A percentile compares a stretch with the other conserved stretches of the same genome.
phyloP scores from a whole-genome alignment of 2,888 invertebrate species.

The Peribatodes rhomboidaria region DNA sequence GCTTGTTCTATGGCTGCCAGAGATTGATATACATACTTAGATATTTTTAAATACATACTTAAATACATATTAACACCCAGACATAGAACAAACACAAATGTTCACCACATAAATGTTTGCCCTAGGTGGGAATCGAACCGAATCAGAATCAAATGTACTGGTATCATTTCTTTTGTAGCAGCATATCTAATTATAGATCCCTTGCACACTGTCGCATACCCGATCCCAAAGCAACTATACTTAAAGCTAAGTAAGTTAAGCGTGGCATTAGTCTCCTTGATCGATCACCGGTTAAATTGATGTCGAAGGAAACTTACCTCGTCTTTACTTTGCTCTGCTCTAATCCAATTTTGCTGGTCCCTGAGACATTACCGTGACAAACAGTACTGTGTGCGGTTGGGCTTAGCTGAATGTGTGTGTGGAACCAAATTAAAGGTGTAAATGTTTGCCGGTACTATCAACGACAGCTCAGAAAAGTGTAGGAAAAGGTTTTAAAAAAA shows the following conservation, averaged over 20 bases:
- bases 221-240: slow-evolving; percentile 16
- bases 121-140: too few relatives aligned
- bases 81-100: too few relatives aligned
- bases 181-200: background rate
- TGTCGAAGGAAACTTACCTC: slow-evolving; percentile 62
- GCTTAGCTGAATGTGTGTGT: slow-evolving; percentile 30
- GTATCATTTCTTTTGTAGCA: background rate
- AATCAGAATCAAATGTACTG: background rate
- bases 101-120: too few relatives aligned
- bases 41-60: too few relatives aligned
- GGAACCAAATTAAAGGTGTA: slow-evolving; percentile 31
- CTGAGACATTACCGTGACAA: slow-evolving; percentile 51
- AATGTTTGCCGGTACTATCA: slow-evolving; percentile 7
- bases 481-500: background rate
- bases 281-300: slow-evolving; percentile 59
- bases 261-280: slow-evolving; percentile 58
- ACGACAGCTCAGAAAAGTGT: background rate
- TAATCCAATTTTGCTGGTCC: slow-evolving; percentile 48
- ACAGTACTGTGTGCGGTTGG: slow-evolving; percentile 44
- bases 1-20: too few relatives aligned
- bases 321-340: slow-evolving; percentile 53
- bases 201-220: background rate
- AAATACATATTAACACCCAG: too few relatives aligned
- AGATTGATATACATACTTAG: too few relatives aligned
- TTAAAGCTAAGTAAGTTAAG: slow-evolving; percentile 49